These are phyloP conservation scores for Drosophila santomea DNA, from an alignment of 1,140 invertebrate species.

Conservation along the genomic window DNA sequence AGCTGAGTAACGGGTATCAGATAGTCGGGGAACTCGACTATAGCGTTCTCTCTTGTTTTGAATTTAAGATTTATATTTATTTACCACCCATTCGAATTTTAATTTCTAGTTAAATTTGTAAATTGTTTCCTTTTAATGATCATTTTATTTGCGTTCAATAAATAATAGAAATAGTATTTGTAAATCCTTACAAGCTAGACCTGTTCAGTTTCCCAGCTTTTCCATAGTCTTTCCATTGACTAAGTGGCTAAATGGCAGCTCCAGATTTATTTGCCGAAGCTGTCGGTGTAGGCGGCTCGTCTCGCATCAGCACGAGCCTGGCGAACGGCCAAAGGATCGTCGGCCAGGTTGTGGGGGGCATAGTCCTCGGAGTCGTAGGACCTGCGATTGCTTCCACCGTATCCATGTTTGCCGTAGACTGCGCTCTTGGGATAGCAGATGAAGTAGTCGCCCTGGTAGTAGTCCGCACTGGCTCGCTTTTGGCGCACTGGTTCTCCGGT, in stretches of 20 bases:
- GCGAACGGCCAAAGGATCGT: conserved; percentile 46
- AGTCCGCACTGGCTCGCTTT: conserved; percentile 51
- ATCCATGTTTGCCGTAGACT: conserved; percentile 47
- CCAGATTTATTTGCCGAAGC: conserved; percentile 52
- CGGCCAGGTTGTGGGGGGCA: conserved; percentile 16
- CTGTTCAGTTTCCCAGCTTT: conserved; percentile 26
- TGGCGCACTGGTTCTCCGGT: conserved; percentile 57
- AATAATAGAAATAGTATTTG: conserved; percentile 28
- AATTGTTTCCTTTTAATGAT: background rate
- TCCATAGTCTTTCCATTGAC: background rate
- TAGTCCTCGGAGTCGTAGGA: conserved; percentile 35
- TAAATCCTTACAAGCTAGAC: conserved; percentile 29
- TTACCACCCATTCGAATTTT: too few species aligned
- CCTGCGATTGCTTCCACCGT: conserved; percentile 37
- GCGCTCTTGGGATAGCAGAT: conserved; percentile 72
- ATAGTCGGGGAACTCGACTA: too few species aligned
- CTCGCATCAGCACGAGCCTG: conserved; percentile 55
- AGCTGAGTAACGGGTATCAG: too few species aligned
- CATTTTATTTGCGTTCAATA: conserved; percentile 32
- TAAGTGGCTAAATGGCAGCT: background rate
- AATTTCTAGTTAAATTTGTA: too few species aligned
- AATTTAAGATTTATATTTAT: too few species aligned
- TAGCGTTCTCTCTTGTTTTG: too few species aligned
- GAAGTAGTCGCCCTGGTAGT: conserved; percentile 56
- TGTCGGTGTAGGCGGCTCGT: conserved; percentile 60